Conservation (phyloP, 2,797 vertebrate species). For the Pelodytes ibericus region DNA sequence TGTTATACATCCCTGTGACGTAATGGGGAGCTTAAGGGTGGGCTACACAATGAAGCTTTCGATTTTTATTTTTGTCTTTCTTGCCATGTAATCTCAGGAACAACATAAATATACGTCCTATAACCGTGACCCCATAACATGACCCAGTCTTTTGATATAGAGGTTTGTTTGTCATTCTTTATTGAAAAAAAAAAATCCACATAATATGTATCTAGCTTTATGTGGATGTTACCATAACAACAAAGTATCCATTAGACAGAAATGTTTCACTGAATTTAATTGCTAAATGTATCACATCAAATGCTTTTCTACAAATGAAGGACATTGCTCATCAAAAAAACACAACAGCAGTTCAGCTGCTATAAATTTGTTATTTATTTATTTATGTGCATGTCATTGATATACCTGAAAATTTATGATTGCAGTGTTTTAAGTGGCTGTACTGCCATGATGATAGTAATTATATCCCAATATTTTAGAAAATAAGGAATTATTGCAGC, state of each 20-base stretch:
- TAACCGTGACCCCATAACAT: slow-evolving; percentile 18
- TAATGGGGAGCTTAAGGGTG: neutral
- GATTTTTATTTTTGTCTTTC: neutral
- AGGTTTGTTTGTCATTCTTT: slow-evolving; percentile 35
- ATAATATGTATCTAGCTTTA: slow-evolving; percentile 36
- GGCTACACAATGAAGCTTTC: neutral
- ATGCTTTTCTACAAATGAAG: slow-evolving; percentile 52
- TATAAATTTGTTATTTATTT: slow-evolving; percentile 13
- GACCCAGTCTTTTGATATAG: slow-evolving; percentile 35
- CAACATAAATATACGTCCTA: slow-evolving; percentile 23
- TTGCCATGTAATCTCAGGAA: neutral
- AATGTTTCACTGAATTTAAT: slow-evolving; percentile 47
- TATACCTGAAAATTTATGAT: slow-evolving; percentile 18
- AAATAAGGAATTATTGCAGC: neutral
- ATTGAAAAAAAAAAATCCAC: slow-evolving; percentile 41
- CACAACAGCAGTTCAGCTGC: slow-evolving; percentile 14
- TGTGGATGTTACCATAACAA: slow-evolving; percentile 49
- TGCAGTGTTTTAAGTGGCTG: slow-evolving; percentile 11
- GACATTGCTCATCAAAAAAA: slow-evolving; percentile 49
- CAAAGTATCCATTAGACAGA: slow-evolving; percentile 55
- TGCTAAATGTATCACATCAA: slow-evolving; percentile 54
- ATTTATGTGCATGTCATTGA: slow-evolving; percentile 10
- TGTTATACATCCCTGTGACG: neutral
- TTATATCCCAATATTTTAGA: slow-evolving; percentile 11
- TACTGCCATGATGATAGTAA: neutral